Conservation (phyloP, 2,113 vertebrate species). For the Nyctibius bracteatus region DNA sequence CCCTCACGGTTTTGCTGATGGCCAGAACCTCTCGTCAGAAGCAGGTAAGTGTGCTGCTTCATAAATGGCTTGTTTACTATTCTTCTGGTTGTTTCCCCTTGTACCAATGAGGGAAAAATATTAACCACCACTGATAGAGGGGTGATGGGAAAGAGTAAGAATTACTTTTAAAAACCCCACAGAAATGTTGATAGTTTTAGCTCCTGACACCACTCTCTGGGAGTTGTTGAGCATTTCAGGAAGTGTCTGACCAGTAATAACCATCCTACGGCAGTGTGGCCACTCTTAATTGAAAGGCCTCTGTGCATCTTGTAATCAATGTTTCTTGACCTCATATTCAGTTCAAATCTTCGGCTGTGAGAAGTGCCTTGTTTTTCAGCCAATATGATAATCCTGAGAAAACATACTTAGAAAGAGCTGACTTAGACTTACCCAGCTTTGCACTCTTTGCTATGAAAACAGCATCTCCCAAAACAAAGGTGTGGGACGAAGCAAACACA, state of each 20-base stretch:
- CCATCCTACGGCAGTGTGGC: background rate
- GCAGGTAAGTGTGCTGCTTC: background rate
- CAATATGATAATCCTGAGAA: background rate
- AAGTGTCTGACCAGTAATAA: constrained; percentile 60
- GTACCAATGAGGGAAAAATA: background rate
- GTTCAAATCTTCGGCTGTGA: constrained; percentile 32
- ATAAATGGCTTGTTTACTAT: background rate
- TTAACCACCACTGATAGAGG: background rate
- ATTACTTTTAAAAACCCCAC: background rate
- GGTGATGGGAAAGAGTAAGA: background rate
- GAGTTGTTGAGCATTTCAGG: constrained; percentile 68
- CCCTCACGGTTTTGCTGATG: background rate
- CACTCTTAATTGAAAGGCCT: constrained; percentile 45
- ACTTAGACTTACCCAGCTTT: background rate
- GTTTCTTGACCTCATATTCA: constrained; percentile 10
- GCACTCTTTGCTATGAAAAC: background rate
- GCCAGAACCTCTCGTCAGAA: background rate
- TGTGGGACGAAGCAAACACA: constrained; percentile 19
- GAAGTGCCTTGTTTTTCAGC: constrained; percentile 38
- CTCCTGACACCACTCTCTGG: constrained; percentile 41
- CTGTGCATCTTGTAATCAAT: background rate
- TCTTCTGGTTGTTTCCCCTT: background rate
- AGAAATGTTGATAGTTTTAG: constrained; percentile 65
- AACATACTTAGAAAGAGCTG: background rate
- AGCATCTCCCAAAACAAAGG: constrained; percentile 16